phyloP scores from a whole-genome alignment of 2,113 vertebrate species.

The Pseudopipra pipra region DNA sequence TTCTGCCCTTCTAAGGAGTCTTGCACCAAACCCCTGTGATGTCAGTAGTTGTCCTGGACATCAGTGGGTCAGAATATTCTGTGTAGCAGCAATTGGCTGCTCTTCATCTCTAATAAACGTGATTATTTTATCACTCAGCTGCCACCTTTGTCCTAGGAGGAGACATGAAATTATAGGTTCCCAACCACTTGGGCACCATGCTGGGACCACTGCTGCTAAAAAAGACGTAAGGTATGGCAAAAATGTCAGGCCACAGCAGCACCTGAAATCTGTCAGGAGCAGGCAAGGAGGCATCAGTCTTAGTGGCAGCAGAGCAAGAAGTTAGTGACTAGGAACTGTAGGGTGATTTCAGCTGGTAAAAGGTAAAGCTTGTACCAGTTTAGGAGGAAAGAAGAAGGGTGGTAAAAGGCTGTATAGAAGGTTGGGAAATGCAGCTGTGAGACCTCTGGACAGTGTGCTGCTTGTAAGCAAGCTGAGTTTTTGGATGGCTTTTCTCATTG shows the following conservation, averaged over 20 bases:
- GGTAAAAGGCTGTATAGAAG: not conserved
- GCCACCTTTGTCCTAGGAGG: not conserved
- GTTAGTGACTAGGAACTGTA: not conserved
- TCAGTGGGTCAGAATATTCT: not conserved
- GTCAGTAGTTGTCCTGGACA: not conserved
- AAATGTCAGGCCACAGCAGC: not conserved
- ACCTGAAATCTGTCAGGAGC: not conserved
- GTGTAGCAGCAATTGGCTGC: fast-evolving
- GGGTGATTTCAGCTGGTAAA: not conserved
- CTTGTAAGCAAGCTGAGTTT: not conserved
- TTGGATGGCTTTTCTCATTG: not conserved
- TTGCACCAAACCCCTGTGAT: not conserved
- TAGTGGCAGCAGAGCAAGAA: not conserved
- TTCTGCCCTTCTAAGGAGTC: not conserved
- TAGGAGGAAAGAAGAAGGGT: not conserved
- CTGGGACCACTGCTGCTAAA: not conserved
- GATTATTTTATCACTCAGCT: not conserved
- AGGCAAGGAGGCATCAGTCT: not conserved
- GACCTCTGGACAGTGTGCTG: not conserved
- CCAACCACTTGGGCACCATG: fast-evolving
- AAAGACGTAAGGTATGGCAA: not conserved
- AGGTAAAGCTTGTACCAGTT: not conserved
- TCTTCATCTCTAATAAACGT: not conserved
- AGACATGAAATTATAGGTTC: not conserved
- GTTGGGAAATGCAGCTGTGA: not conserved